A percentile compares a stretch with the other conserved stretches of the same genome.
These are phyloP conservation scores for Bostrychus sinensis DNA, from an alignment of 2,113 vertebrate species.

Conservation along the genomic window DNA sequence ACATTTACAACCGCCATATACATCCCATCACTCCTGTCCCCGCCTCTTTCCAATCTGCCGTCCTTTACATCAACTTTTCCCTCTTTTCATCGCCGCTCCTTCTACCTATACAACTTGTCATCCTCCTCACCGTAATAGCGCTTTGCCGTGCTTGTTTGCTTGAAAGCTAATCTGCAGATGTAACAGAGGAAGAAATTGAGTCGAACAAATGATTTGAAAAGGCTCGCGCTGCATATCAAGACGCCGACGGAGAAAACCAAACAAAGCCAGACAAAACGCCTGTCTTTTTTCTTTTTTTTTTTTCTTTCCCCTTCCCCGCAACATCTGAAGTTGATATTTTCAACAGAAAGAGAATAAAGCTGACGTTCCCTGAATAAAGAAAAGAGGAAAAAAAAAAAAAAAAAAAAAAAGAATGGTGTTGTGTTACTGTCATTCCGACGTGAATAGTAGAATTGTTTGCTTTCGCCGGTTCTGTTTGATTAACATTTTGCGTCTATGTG, in stretches of 20 bases:
- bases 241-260: conserved; percentile 46
- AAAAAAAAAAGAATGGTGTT: conserved; percentile 47
- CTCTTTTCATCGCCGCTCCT: conserved; percentile 39
- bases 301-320: conserved; percentile 63
- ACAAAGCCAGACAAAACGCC: conserved; percentile 79
- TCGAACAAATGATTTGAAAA: conserved; percentile 81
- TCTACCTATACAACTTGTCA: conserved; percentile 63
- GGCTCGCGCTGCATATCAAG: conserved; percentile 76
- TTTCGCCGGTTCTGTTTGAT: conserved; percentile 74
- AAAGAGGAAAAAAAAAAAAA: conserved; percentile 17
- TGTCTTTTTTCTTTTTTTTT: conserved; percentile 56
- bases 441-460: conserved; percentile 76
- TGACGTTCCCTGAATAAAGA: conserved; percentile 71
- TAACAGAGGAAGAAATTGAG: conserved; percentile 77
- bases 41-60: conserved; percentile 65
- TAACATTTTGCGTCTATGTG: conserved; percentile 67
- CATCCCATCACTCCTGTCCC: conserved; percentile 59
- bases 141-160: conserved; percentile 69
- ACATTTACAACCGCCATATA: conserved; percentile 55
- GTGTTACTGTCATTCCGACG: conserved; percentile 79
- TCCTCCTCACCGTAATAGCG: conserved; percentile 64
- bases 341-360: conserved; percentile 68
- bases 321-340: conserved; percentile 78
- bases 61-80: conserved; percentile 59
- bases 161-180: conserved; percentile 78